A percentile compares a stretch with the other conserved stretches of the same genome.
Evolutionary conservation across 2,888 invertebrate genomes (phyloP).

Genomic region (Uloborus plumipes): DNA sequence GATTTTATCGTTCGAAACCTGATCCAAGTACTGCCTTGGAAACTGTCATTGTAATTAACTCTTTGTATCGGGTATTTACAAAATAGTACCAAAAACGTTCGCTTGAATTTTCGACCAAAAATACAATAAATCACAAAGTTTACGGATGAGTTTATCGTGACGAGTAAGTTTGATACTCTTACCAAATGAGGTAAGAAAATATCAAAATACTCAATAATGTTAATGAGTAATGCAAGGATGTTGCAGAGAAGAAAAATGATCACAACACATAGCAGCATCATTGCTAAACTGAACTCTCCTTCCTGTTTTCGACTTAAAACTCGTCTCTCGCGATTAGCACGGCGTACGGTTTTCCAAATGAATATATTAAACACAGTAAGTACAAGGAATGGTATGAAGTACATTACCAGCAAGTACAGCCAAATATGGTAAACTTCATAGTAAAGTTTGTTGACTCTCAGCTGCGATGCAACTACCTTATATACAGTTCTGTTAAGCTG

Average conservation of each 20-base stretch:
- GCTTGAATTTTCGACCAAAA: slow-evolving; percentile 95
- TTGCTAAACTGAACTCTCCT: slow-evolving; percentile 94
- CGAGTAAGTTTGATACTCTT: slow-evolving; percentile 84
- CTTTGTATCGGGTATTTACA: slow-evolving; percentile 68
- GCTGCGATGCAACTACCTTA: slow-evolving; percentile 75
- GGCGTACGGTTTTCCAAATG: slow-evolving; percentile 90
- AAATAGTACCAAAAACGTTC: slow-evolving; percentile 79
- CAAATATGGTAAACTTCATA: slow-evolving; percentile 87
- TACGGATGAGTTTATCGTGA: slow-evolving; percentile 96
- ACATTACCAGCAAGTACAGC: slow-evolving; percentile 94
- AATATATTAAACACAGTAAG: slow-evolving; percentile 90
- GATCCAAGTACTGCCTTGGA: slow-evolving; percentile 54
- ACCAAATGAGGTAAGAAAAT: slow-evolving; percentile 79
- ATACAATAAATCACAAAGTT: slow-evolving; percentile 98
- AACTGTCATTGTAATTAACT: slow-evolving; percentile 47
- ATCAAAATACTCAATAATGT: slow-evolving; percentile 79
- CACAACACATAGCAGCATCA: slow-evolving; percentile 94
- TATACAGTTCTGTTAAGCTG: slow-evolving; percentile 38
- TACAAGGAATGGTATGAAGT: slow-evolving; percentile 90
- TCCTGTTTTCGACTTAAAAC: slow-evolving; percentile 89
- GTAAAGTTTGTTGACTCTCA: slow-evolving; percentile 82
- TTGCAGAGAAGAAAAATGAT: slow-evolving; percentile 95
- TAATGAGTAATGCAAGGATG: slow-evolving; percentile 86
- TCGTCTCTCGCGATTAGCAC: slow-evolving; percentile 90
- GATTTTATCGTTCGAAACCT: slow-evolving; percentile 53